These are phyloP conservation scores for Blastobasis adustella DNA, from an alignment of 2,888 invertebrate genomes.

Conservation along the genomic window DNA sequence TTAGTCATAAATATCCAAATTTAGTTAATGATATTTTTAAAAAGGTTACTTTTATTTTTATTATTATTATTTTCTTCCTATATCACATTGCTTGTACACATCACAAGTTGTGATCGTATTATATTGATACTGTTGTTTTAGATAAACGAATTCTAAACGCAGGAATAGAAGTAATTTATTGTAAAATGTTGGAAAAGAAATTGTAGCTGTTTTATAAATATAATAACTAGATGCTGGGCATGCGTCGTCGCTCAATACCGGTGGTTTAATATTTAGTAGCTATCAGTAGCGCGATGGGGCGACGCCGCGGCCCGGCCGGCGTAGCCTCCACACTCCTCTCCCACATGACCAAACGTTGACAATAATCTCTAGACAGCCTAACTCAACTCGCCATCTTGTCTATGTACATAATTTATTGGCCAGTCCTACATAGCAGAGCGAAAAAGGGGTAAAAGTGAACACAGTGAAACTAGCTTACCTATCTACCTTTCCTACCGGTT, in stretches of 20 bases:
- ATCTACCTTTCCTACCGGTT: background rate
- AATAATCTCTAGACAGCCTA: constrained; percentile 69
- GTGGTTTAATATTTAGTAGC: constrained; percentile 9
- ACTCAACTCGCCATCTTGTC: constrained; percentile 45
- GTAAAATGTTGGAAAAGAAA: constrained; percentile 24
- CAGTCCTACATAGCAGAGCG: constrained; percentile 9
- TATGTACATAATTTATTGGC: constrained; percentile 33
- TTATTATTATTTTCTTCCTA: constrained; percentile 49
- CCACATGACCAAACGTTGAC: constrained; percentile 69
- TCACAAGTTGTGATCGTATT: constrained; percentile 60
- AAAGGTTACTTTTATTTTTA: constrained; percentile 48
- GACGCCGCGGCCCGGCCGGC: constrained; percentile 4
- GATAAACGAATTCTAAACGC: constrained; percentile 31
- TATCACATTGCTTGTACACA: constrained; percentile 55
- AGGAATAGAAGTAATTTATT: constrained; percentile 37
- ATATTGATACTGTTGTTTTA: constrained; percentile 38
- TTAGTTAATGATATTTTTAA: constrained; percentile 68
- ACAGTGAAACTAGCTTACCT: background rate
- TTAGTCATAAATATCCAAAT: constrained; percentile 75
- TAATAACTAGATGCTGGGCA: background rate
- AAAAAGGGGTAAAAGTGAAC: constrained; percentile 1
- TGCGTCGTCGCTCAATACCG: constrained; percentile 8
- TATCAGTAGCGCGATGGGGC: background rate
- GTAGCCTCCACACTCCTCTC: constrained; percentile 38
- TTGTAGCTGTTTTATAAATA: constrained; percentile 27